Conservation (phyloP, 2,888 invertebrate genomes). For the Corythucha ciliata region DNA sequence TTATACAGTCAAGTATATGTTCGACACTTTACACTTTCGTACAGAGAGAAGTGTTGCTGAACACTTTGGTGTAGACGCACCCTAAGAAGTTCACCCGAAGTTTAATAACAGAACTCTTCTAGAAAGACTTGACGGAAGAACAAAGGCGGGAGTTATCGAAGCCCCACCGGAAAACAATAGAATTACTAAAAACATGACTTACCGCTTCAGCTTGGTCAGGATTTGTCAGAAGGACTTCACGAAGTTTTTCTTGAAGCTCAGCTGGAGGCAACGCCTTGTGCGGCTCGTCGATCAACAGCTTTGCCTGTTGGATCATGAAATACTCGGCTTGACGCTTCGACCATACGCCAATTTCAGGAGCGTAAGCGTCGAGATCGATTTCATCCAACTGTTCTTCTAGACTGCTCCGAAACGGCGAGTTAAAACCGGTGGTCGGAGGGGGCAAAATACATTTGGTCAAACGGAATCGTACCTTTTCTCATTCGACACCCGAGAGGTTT, state of each 20-base stretch:
- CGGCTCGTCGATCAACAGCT: slow-evolving; percentile 71
- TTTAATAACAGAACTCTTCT: too few relatives aligned
- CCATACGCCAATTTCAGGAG: slow-evolving; percentile 46
- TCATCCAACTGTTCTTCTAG: too few relatives aligned
- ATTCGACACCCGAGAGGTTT: not conserved
- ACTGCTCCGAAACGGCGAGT: too few relatives aligned
- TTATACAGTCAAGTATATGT: too few relatives aligned
- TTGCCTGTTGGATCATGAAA: slow-evolving; percentile 78
- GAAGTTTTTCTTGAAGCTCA: slow-evolving; percentile 64
- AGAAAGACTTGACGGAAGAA: too few relatives aligned
- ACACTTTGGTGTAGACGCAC: too few relatives aligned
- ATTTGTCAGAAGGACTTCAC: slow-evolving; percentile 62
- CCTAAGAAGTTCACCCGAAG: not conserved
- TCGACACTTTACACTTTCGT: too few relatives aligned
- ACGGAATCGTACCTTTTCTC: too few relatives aligned
- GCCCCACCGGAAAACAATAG: slow-evolving; percentile 18
- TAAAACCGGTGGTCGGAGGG: too few relatives aligned
- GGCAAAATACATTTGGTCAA: too few relatives aligned
- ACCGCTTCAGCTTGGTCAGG: slow-evolving; percentile 75
- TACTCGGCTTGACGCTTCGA: slow-evolving; percentile 81
- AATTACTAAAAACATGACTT: slow-evolving; percentile 41
- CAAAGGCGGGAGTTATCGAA: too few relatives aligned
- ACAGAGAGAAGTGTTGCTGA: too few relatives aligned
- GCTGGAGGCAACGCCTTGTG: slow-evolving; percentile 65
- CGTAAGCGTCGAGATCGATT: slow-evolving; percentile 2